Percentiles rank a stretch among this genome's conserved stretches.
Evolutionary conservation across 1,140 invertebrate genomes (phyloP).

Genomic region (Chionoecetes opilio): DNA sequence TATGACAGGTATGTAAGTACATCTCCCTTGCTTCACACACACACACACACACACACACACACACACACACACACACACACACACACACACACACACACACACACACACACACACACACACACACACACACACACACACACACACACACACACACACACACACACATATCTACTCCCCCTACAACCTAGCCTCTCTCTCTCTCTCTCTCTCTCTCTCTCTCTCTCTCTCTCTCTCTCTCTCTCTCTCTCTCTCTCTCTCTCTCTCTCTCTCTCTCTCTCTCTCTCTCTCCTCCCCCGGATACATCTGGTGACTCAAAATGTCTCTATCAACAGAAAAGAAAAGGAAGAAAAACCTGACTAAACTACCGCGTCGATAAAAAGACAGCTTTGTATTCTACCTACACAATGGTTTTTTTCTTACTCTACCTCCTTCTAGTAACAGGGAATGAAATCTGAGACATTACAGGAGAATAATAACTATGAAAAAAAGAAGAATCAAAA

Average conservation of each 20-base stretch:
- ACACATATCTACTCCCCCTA: too few species aligned
- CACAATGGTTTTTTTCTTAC: not conserved
- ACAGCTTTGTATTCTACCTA: not conserved
- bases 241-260: not conserved
- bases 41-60: too few species aligned
- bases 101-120: conserved; percentile 18
- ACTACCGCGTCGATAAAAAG: not conserved
- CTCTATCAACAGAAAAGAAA: not conserved
- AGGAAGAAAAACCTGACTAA: not conserved
- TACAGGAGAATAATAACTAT: too few species aligned
- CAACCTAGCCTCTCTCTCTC: too few species aligned
- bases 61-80: not conserved
- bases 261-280: not conserved
- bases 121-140: not conserved
- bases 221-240: conserved; percentile 12
- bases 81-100: conserved; percentile 18
- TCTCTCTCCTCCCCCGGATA: not conserved
- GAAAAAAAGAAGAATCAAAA: too few species aligned
- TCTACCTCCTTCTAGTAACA: not conserved
- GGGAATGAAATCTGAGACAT: not conserved
- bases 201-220: not conserved
- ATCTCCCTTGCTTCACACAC: too few species aligned
- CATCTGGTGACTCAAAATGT: not conserved
- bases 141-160: too few species aligned
- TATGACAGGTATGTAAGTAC: too few species aligned